Evolutionary conservation across 2,797 vertebrate species (phyloP).

Genomic region (Podarcis lilfordi): DNA sequence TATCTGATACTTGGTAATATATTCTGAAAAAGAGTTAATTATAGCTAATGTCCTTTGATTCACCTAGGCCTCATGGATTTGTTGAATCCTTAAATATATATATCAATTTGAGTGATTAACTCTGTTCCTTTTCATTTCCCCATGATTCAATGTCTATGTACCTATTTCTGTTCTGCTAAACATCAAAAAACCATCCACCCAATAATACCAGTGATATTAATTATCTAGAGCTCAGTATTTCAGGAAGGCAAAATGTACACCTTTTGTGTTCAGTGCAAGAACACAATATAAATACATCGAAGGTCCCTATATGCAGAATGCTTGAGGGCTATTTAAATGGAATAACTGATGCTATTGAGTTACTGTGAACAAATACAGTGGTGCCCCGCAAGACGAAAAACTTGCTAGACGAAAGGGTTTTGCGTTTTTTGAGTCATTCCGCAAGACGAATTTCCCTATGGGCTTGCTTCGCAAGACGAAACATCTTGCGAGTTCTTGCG

Average conservation of each 20-base stretch:
- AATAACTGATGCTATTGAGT: not conserved
- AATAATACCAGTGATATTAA: not conserved
- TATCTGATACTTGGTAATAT: not conserved
- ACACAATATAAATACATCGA: not conserved
- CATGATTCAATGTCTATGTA: not conserved
- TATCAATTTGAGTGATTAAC: not conserved
- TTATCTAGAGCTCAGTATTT: not conserved
- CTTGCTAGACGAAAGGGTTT: too few species aligned
- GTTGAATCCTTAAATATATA: not conserved
- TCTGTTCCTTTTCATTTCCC: not conserved
- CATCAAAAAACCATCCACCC: not conserved
- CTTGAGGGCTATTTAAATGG: not conserved
- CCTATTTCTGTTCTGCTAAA: not conserved
- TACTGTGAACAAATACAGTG: not conserved
- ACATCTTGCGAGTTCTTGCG: too few species aligned
- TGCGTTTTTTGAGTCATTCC: too few species aligned
- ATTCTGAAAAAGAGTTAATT: not conserved
- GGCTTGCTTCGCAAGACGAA: too few species aligned
- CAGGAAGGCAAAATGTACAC: not conserved
- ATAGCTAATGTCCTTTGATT: not conserved
- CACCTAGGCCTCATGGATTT: not conserved
- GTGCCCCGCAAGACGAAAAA: too few species aligned
- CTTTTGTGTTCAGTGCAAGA: not conserved
- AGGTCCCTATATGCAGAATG: not conserved
- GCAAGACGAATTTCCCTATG: too few species aligned